These are phyloP conservation scores for Athetis lepigone DNA, from an alignment of 2,888 invertebrate species.

Conservation along the genomic window DNA sequence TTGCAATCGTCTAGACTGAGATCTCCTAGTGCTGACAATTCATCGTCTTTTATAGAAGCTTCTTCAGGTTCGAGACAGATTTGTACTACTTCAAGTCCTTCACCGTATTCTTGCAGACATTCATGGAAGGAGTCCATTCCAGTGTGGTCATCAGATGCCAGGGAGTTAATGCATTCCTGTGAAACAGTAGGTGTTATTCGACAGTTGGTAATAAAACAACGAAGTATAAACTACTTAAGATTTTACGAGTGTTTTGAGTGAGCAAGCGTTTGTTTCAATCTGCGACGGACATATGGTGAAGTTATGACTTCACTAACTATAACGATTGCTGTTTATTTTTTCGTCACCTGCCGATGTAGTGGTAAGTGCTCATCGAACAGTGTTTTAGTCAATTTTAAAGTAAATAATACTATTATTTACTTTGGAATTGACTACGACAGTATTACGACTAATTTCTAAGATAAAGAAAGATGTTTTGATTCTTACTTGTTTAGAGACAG, in stretches of 20 bases:
- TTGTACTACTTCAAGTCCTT: conserved; percentile 91
- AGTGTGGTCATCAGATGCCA: conserved; percentile 91
- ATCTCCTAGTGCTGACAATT: conserved; percentile 85
- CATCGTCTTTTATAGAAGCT: conserved; percentile 88
- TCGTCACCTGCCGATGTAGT: conserved; percentile 17
- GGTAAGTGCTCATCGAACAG: conserved; percentile 21
- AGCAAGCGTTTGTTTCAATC: conserved; percentile 27
- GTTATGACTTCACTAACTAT: too few species aligned
- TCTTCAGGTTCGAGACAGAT: conserved; percentile 92
- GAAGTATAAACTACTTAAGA: conserved; percentile 48
- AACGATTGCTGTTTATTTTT: conserved; percentile 39
- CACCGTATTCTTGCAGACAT: conserved; percentile 92
- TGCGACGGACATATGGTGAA: conserved; percentile 20
- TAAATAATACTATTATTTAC: conserved; percentile 2
- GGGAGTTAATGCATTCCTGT: conserved; percentile 89
- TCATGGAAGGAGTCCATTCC: conserved; percentile 92
- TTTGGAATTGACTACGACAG: too few species aligned
- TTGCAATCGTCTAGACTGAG: conserved; percentile 85
- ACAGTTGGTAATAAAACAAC: conserved; percentile 36
- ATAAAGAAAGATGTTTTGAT: not conserved
- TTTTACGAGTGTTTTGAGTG: conserved; percentile 44
- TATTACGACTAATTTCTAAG: too few species aligned
- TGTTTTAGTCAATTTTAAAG: not conserved
- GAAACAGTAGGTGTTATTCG: conserved; percentile 59
- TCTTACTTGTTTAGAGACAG: not conserved